Evolutionary conservation across 2,797 vertebrate species (phyloP).

Genomic region (Glossophaga mutica): DNA sequence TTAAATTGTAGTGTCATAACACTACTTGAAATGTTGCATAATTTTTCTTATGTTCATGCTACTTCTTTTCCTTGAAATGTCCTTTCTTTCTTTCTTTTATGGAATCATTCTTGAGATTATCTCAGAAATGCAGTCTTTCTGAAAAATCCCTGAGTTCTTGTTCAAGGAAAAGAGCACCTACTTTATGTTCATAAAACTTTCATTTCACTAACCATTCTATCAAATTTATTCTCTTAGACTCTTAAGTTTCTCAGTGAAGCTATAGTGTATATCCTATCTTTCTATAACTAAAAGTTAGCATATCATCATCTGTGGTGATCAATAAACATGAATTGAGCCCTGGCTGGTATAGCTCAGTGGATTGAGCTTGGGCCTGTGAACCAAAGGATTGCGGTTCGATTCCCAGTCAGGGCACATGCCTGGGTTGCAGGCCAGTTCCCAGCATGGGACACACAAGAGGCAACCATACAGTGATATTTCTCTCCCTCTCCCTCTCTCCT

Average conservation of each 20-base stretch:
- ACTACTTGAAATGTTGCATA: background rate
- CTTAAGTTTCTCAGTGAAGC: rapidly evolving
- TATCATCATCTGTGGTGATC: background rate
- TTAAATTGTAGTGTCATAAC: background rate
- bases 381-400: too few relatives aligned
- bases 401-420: too few relatives aligned
- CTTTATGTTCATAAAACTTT: background rate
- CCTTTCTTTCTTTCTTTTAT: background rate
- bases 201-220: background rate
- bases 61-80: background rate
- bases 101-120: background rate
- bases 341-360: too few relatives aligned
- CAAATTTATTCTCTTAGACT: background rate
- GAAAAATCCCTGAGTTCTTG: background rate
- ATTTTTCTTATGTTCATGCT: background rate
- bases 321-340: background rate
- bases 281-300: background rate
- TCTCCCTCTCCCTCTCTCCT: too few relatives aligned
- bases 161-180: background rate
- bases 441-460: too few relatives aligned
- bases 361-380: too few relatives aligned
- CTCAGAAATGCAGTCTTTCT: background rate
- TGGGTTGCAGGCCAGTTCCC: too few relatives aligned
- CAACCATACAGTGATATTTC: too few relatives aligned
- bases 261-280: background rate